These are phyloP conservation scores for Etia nguti DNA, from an alignment of 2,113 vertebrate genomes.

Conservation along the genomic window DNA sequence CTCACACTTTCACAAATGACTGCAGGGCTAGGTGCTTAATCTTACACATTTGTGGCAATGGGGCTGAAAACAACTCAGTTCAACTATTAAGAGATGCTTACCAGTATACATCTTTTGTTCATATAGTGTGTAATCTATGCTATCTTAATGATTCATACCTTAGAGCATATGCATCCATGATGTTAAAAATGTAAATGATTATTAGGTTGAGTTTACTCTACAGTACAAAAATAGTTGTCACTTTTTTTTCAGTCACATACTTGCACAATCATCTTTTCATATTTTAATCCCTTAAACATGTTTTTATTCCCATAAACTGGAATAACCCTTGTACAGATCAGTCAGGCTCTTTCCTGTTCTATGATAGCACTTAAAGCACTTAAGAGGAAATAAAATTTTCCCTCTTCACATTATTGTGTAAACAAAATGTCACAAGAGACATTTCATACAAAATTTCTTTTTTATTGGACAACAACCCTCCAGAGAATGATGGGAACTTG, in stretches of 20 bases:
- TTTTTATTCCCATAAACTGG: not conserved
- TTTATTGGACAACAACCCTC: not conserved
- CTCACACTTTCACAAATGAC: not conserved
- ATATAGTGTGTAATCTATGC: not conserved
- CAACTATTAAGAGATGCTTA: not conserved
- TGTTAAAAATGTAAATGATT: not conserved
- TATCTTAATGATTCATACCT: not conserved
- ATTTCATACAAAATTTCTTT: fast-evolving
- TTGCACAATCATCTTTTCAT: not conserved
- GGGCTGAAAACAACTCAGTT: not conserved
- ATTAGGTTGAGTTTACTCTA: not conserved
- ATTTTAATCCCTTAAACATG: not conserved
- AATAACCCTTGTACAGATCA: not conserved
- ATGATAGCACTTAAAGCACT: not conserved
- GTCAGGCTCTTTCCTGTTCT: not conserved
- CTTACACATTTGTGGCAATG: not conserved
- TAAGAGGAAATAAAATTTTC: not conserved
- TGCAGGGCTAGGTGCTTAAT: not conserved
- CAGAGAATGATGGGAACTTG: not conserved
- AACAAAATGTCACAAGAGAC: fast-evolving
- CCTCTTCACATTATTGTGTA: not conserved
- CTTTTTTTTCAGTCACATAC: not conserved
- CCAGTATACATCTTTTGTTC: not conserved
- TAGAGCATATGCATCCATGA: fast-evolving
- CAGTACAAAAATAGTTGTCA: not conserved